A percentile compares a stretch with the other conserved stretches of the same genome.
These are phyloP conservation scores for Tor tambroides DNA, from an alignment of 2,113 vertebrate genomes.

Conservation along the genomic window DNA sequence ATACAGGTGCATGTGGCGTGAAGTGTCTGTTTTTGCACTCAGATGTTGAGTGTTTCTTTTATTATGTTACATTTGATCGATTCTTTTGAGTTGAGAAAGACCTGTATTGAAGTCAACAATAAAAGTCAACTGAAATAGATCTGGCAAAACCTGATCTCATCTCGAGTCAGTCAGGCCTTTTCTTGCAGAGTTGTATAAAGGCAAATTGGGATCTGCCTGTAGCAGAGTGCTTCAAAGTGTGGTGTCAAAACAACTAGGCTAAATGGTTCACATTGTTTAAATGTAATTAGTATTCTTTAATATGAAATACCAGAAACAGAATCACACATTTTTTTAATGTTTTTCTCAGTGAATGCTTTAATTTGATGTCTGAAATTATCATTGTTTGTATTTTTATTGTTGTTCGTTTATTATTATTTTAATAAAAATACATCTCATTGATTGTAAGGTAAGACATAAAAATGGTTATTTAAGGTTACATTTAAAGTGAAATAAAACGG, in stretches of 20 bases:
- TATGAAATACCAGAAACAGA: neutral
- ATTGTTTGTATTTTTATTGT: neutral
- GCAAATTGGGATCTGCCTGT: neutral
- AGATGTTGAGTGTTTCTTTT: neutral
- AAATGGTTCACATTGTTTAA: neutral
- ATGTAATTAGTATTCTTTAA: neutral
- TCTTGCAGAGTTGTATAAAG: neutral
- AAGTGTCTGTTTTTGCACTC: neutral
- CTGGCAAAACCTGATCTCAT: constrained; percentile 18
- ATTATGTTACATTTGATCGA: neutral
- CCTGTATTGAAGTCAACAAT: constrained; percentile 15
- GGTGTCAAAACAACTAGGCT: neutral
- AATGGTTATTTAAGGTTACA: neutral
- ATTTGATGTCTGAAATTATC: neutral
- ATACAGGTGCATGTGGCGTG: neutral
- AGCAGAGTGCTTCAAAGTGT: neutral
- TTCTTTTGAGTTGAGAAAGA: neutral
- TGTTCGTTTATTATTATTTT: neutral
- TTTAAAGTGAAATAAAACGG: neutral
- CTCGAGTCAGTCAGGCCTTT: neutral
- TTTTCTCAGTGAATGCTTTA: neutral
- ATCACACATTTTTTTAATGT: neutral
- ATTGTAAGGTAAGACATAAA: neutral
- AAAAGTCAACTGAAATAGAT: constrained; percentile 22
- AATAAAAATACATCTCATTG: neutral